Evolutionary conservation across 2,888 invertebrate genomes (phyloP), one percentile per base, ranked within the genome.

Genomic region (Ophion ventricosus): DNA sequence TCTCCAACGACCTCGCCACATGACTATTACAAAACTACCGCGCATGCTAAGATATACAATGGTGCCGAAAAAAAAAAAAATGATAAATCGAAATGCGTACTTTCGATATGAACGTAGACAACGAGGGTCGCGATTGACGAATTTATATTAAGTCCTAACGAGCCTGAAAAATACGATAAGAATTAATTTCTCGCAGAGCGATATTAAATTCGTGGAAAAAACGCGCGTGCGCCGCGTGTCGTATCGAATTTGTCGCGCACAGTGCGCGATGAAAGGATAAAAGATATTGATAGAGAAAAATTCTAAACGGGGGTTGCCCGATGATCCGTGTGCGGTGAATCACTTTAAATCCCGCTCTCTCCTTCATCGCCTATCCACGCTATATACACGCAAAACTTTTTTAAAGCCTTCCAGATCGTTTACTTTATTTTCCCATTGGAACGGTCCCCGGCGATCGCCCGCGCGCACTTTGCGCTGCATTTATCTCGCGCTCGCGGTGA

Each of bases 321-420:
- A 91, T 89, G 91, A 90, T 83, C 88, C 89, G 88, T 90, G 87
- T 14, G 83, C 57, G 57, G 23, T 83, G 84, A 88, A 85, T 87
- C 87, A 87, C 86, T 87, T 83, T 87, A 35, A 85, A 88, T 85
- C 87, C 87, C 87, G 61, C 23, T 54, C 63, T 77, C 67, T 29
- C 67, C 26, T 59, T 59, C 20, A 29, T 23, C 70, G 56, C 61
- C 66, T 66, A 29, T 8, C n/a, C n/a, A 20, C 82, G 57, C 20
- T 49, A 43, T 67, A 17, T 67, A 25, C 49, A 63, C 35, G 64
- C 20, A 63, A 20, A 61, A 67, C 35, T 90, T 90, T 79, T 91
- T 91, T 89, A 89, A 89, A 90, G 88, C 88, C 88, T 92, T 92
- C 91, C 91, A 86, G 89, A 77, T 91, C 92, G 91, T 90, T 92